phyloP scores from a whole-genome alignment of 2,888 invertebrate species.

The Tetragonisca angustula region DNA sequence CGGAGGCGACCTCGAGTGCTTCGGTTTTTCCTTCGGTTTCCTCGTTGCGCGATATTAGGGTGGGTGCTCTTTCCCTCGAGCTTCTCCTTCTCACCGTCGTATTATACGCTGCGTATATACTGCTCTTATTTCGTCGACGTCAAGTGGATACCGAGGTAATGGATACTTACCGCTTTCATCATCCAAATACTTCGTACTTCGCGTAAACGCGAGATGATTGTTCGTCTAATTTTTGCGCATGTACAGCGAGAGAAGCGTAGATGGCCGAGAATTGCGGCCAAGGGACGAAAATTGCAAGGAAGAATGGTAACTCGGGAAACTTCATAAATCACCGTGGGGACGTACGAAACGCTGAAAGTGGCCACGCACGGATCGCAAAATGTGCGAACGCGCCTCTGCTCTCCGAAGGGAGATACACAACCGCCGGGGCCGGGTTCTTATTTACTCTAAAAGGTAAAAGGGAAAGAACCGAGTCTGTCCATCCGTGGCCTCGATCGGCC shows the following conservation, averaged over 20 bases:
- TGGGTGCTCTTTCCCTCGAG: not conserved
- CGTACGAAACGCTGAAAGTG: constrained; percentile 54
- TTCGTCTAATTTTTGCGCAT: not conserved
- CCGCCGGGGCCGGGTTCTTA: constrained; percentile 57
- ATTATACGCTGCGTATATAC: constrained; percentile 14
- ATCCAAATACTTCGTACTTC: not conserved
- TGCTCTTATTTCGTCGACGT: not conserved
- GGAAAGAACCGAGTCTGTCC: constrained; percentile 65
- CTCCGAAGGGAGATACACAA: constrained; percentile 58
- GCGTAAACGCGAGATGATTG: too few species aligned
- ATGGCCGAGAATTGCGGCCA: constrained; percentile 48
- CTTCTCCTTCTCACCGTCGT: constrained; percentile 14
- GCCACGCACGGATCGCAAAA: constrained; percentile 64
- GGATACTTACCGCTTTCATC: constrained; percentile 9
- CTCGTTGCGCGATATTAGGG: constrained; percentile 45
- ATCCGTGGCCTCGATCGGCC: constrained; percentile 61
- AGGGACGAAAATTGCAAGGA: constrained; percentile 65
- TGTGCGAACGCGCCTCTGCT: constrained; percentile 74
- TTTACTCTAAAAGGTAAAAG: constrained; percentile 74
- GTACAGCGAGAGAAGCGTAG: too few species aligned
- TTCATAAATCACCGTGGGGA: constrained; percentile 73
- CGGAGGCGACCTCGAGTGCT: constrained; percentile 63
- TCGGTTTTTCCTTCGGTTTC: constrained; percentile 50
- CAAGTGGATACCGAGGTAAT: not conserved
- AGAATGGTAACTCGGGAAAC: constrained; percentile 60